Evolutionary conservation across 2,888 invertebrate genomes (phyloP), one percentile per base, ranked within the genome.

Genomic region (Eupithecia centaureata): DNA sequence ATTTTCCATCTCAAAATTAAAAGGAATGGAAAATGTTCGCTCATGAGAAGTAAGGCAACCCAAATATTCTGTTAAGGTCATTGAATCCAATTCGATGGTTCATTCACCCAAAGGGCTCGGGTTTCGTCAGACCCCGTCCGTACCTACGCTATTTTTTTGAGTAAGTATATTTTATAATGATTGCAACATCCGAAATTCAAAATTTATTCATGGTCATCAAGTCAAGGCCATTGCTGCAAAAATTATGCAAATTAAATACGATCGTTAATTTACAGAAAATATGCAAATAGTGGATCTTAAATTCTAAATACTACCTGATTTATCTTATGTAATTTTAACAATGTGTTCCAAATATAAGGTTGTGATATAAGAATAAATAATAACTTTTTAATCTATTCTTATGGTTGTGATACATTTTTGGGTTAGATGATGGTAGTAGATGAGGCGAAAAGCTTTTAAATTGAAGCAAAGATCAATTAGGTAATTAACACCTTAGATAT

Each of bases 331-430:
- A 42, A 18, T 42, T 18, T 18, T 10, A 47, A 47, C 22, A 10
- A 47, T 1, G 12, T 47, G 22, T 22, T 47, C 12, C 10, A 47
- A 47, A 33, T 22, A 47, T 47, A 10, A 8, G 18, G 18, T 10
- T 42, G 30, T 8, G 13, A 38, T 13, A 10, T 5, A n/a, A n/a
- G n/a, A n/a, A n/a, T n/a, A n/a, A n/a, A n/a, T n/a, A n/a, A n/a
- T n/a, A n/a, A n/a, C n/a, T 38, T 13, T 38, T 38, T 38, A 15
- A 3, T 3, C 3, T 38, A 15, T 52, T 15, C 15, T 28, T 28
- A 13, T 28, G 56, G 18, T 18, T 56, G 56, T 32, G 32, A 56
- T 28, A n/a, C 28, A 56, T 30, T 56, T n/a, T 27, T 22, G 57
- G 2, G 57, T 33, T 1, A 32, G 18, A n/a, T 5, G 12, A 32